Evolutionary conservation across 1,140 invertebrate genomes (phyloP).

Genomic region (Propsilocerus akamusi): DNA sequence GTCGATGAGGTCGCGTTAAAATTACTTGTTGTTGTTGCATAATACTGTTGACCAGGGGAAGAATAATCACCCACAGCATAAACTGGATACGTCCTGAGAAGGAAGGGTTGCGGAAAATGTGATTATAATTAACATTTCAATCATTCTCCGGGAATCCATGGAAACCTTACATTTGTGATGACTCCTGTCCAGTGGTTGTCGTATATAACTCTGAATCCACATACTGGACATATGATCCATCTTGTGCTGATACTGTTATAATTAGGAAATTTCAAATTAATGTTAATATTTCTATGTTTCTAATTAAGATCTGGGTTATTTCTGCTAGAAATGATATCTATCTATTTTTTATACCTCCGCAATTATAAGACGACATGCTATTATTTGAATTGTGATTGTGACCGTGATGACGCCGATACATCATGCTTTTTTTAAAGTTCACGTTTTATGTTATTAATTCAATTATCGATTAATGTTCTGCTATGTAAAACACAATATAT

Average conservation of each 20-base stretch:
- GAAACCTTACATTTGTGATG: conserved; percentile 48
- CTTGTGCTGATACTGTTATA: conserved; percentile 27
- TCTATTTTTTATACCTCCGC: neutral
- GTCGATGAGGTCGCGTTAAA: conserved; percentile 30
- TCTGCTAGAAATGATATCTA: neutral
- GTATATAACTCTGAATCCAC: conserved; percentile 42
- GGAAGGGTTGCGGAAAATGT: conserved; percentile 8
- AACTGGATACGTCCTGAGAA: conserved; percentile 59
- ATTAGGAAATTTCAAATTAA: conserved; percentile 5
- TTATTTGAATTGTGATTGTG: neutral
- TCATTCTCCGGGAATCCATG: too few species aligned
- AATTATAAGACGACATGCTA: neutral
- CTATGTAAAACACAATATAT: too few species aligned
- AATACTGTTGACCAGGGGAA: conserved; percentile 26
- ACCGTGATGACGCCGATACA: neutral
- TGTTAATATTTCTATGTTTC: neutral
- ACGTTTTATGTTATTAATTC: too few species aligned
- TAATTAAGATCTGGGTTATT: neutral
- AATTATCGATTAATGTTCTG: too few species aligned
- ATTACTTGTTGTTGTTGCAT: conserved; percentile 32
- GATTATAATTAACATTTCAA: conserved; percentile 5
- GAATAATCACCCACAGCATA: conserved; percentile 61
- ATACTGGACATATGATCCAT: conserved; percentile 43
- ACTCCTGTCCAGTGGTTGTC: conserved; percentile 24
- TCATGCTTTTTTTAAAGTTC: neutral